A percentile compares a stretch with the other conserved stretches of the same genome.
Evolutionary conservation across 2,888 invertebrate species (phyloP).

Genomic region (Caenorhabditis becei): DNA sequence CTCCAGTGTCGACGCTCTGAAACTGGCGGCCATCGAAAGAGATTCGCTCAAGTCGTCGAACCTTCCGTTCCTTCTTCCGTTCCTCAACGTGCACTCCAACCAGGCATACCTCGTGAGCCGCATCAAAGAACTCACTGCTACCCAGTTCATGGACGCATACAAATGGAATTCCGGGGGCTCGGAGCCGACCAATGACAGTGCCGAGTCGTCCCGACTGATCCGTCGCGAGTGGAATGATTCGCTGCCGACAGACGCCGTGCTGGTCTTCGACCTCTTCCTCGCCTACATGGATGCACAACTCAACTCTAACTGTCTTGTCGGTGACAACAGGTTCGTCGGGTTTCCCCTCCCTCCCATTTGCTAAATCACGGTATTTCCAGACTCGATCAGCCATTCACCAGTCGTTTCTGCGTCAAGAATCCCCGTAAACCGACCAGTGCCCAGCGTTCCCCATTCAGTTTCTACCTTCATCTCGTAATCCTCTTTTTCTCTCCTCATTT

Average conservation of each 20-base stretch:
- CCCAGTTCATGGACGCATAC: constrained; percentile 67
- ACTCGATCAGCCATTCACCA: constrained; percentile 67
- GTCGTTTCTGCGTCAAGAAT: constrained; percentile 58
- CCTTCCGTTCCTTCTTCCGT: constrained; percentile 69
- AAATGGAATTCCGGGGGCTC: constrained; percentile 71
- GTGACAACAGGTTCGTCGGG: constrained; percentile 48
- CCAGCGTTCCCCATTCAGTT: constrained; percentile 57
- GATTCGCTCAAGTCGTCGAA: constrained; percentile 59
- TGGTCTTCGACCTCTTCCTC: constrained; percentile 67
- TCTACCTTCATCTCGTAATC: constrained; percentile 65
- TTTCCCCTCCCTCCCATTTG: neutral
- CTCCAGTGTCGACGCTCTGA: constrained; percentile 63
- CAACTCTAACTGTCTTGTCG: constrained; percentile 68
- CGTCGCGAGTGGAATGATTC: constrained; percentile 66
- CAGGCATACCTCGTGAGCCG: constrained; percentile 68
- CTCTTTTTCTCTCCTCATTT: neutral
- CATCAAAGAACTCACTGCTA: constrained; percentile 57
- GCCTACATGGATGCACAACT: constrained; percentile 71
- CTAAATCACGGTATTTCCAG: constrained; percentile 48
- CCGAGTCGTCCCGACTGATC: constrained; percentile 43
- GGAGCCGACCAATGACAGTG: constrained; percentile 61
- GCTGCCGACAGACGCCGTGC: constrained; percentile 68
- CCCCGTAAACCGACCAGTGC: constrained; percentile 58
- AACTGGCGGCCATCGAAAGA: constrained; percentile 60
- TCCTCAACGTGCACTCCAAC: constrained; percentile 62